Percentiles rank a stretch among this genome's conserved stretches.
Conservation (phyloP, 2,888 invertebrate species). For the Harpalus rufipes region DNA sequence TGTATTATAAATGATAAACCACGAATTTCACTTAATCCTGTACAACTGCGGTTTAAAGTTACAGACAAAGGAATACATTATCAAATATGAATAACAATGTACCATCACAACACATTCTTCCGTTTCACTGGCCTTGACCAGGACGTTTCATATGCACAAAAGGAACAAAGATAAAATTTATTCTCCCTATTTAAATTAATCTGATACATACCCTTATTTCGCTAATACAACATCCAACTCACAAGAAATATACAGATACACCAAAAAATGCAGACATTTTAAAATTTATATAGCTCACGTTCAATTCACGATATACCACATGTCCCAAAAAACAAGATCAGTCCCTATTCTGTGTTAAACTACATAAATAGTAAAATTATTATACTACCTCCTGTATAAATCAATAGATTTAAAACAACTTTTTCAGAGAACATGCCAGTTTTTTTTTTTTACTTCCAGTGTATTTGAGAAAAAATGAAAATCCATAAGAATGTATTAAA, state of each 20-base stretch:
- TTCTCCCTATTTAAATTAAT: constrained; percentile 12
- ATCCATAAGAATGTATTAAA: no score
- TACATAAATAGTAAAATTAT: no score
- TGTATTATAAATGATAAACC: constrained; percentile 48
- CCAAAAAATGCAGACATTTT: not conserved
- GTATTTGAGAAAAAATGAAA: no score
- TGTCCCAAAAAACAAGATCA: no score
- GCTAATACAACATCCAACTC: not conserved
- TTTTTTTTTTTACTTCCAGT: no score
- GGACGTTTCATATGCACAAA: constrained; percentile 24
- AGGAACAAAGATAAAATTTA: constrained; percentile 14
- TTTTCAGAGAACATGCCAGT: no score
- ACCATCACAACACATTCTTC: constrained; percentile 47
- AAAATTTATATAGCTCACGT: not conserved
- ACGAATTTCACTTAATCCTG: constrained; percentile 35
- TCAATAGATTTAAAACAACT: no score
- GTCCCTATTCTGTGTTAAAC: no score
- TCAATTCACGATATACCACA: no score
- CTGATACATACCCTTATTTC: not conserved
- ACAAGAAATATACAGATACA: not conserved
- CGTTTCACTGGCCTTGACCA: constrained; percentile 37
- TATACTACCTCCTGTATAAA: no score
- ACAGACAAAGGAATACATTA: constrained; percentile 42
- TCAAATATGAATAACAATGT: constrained; percentile 44
- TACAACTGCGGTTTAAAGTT: constrained; percentile 34